phyloP scores from a whole-genome alignment of 2,888 invertebrate species.

The Nysson spinosus region DNA sequence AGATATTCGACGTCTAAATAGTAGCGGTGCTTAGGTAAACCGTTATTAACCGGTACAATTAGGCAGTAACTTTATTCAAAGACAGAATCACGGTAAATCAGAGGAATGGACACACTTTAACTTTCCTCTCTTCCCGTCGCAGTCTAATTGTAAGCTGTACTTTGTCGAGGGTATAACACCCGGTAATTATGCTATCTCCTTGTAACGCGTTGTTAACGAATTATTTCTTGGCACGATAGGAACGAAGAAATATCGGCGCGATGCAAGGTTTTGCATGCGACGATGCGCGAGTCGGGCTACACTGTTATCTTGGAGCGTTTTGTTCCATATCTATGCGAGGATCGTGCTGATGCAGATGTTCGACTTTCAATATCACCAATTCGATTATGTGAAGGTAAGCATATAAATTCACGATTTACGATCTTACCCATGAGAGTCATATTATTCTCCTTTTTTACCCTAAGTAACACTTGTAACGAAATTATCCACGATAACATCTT shows the following conservation, averaged over 20 bases:
- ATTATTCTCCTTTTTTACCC: background rate
- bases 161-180: constrained; percentile 39
- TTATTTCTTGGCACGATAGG: constrained; percentile 68
- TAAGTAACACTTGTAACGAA: constrained; percentile 1
- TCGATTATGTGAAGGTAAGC: constrained; percentile 35
- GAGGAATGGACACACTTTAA: constrained; percentile 30
- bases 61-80: constrained; percentile 63
- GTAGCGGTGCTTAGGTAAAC: constrained; percentile 64
- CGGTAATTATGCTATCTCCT: constrained; percentile 69
- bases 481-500: constrained; percentile 8
- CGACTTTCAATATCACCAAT: constrained; percentile 39
- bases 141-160: too few relatives aligned
- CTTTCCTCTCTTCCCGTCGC: background rate
- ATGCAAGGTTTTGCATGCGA: constrained; percentile 22
- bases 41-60: constrained; percentile 68
- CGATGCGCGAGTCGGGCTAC: constrained; percentile 12
- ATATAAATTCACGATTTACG: constrained; percentile 39
- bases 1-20: constrained; percentile 61
- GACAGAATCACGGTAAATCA: constrained; percentile 68
- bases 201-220: constrained; percentile 70
- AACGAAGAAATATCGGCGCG: constrained; percentile 57
- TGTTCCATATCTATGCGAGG: constrained; percentile 22
- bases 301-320: constrained; percentile 44
- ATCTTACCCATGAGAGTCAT: constrained; percentile 15
- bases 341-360: constrained; percentile 41